Conservation (phyloP, 2,797 vertebrate species). For the Characodon lateralis region DNA sequence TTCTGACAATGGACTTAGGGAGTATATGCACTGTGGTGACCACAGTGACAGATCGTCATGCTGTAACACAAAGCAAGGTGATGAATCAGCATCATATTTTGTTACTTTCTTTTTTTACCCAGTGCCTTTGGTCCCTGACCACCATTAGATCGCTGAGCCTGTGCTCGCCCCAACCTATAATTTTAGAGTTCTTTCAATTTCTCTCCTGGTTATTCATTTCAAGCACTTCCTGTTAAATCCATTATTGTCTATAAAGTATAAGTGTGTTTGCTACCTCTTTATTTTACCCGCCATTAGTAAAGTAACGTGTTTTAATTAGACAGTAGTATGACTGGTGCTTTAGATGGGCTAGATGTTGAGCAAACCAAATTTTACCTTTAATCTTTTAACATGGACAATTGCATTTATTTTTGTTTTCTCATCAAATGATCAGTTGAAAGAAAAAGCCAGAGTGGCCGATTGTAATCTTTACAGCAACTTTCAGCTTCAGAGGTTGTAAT, state of each 20-base stretch:
- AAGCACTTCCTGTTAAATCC: neutral
- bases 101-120: no score
- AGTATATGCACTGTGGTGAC: no score
- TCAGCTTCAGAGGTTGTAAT: constrained; percentile 27
- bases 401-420: neutral
- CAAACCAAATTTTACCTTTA: neutral
- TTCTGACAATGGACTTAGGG: no score
- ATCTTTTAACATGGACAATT: neutral
- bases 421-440: neutral
- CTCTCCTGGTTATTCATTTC: no score
- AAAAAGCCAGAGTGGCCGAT: neutral
- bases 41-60: no score
- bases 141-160: no score
- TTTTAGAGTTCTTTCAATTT: no score
- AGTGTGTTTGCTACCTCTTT: neutral
- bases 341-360: neutral
- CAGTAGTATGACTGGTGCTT: neutral
- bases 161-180: no score
- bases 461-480: neutral
- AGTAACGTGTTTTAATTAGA: neutral
- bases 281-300: neutral
- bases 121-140: no score
- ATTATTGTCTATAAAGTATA: neutral
- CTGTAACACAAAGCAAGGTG: no score
- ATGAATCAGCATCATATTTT: no score